phyloP scores from a whole-genome alignment of 2,113 vertebrate species.

The Malurus cyaneus region DNA sequence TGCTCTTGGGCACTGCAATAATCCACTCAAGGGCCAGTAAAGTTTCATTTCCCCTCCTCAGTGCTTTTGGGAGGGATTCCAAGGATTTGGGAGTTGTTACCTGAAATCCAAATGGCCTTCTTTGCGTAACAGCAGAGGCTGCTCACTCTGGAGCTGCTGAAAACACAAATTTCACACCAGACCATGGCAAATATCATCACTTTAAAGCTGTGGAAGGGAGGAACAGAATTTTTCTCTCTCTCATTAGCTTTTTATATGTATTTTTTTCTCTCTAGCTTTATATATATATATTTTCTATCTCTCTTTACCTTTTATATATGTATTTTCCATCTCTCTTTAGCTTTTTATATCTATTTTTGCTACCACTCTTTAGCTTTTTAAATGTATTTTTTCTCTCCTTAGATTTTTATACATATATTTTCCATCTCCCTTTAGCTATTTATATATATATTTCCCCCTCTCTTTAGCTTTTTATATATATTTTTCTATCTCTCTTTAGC shows the following conservation, averaged over 20 bases:
- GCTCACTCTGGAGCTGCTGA: background rate
- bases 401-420: background rate
- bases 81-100: background rate
- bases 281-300: too few relatives aligned
- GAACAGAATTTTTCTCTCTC: background rate
- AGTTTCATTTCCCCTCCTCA: slow-evolving; percentile 53
- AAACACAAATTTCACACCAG: background rate
- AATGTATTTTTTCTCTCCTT: too few relatives aligned
- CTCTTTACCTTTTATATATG: too few relatives aligned
- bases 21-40: background rate
- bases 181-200: background rate
- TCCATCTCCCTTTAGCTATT: background rate
- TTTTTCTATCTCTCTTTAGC: too few relatives aligned
- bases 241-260: background rate
- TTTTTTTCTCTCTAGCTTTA: too few relatives aligned
- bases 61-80: slow-evolving; percentile 49
- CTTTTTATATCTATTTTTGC: background rate
- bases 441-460: background rate
- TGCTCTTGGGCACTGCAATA: slow-evolving; percentile 32
- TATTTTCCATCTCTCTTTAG: background rate
- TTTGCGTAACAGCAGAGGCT: background rate
- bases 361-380: too few relatives aligned
- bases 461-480: too few relatives aligned
- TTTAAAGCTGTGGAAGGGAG: background rate
- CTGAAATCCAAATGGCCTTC: background rate